Base-by-base conservation (phyloP, 2,888 invertebrate species). In the Dendrolimus pini region DNA sequence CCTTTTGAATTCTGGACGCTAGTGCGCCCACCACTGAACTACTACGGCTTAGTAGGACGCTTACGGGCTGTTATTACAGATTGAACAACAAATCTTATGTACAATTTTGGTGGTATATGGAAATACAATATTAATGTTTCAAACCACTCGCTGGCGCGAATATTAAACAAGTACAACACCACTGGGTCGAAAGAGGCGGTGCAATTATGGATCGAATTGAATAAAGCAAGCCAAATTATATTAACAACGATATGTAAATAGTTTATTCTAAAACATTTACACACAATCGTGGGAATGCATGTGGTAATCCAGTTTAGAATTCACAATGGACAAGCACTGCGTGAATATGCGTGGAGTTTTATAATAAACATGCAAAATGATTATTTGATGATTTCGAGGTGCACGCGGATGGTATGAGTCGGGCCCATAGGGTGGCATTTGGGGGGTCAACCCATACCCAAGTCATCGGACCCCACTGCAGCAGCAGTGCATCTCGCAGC, bases 331-430 rank as follows among this genome's bases (percentile, higher is more conserved):
- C 54, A 57, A 30, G 62, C 67, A 42, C 66, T 47, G 65, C 62
- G 67, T 62, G 60, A 14, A 52, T 52, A 63, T 61, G n/a, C 62
- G 65, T 65, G 61, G 67, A 67, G 80, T 88, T 89, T 89, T 86
- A 89, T 89, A 80, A 85, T 87, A 85, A 85, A 85, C 83, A 83
- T 79, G 79, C 79, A 80, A 87, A 89, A 90, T 89, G 86, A 90
- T 90, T 90, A 89, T 88, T 89, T 88, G 90, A 90, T 89, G 90
- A 90, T 89, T 87, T 77, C 80, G 83, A 77, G 86, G 86, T 74
- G 77, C 73, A 75, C 77, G 82, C 77, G 84, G 77, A 74, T 78
- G 83, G 85, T 76, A 76, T 78, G 83, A 76, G 85, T 59, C 54
- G 13, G 30, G 30, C 30, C 30, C 30, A 30, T 56, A 56, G 67